Conservation (phyloP, 2,113 vertebrate species). For the Ciconia maguari region DNA sequence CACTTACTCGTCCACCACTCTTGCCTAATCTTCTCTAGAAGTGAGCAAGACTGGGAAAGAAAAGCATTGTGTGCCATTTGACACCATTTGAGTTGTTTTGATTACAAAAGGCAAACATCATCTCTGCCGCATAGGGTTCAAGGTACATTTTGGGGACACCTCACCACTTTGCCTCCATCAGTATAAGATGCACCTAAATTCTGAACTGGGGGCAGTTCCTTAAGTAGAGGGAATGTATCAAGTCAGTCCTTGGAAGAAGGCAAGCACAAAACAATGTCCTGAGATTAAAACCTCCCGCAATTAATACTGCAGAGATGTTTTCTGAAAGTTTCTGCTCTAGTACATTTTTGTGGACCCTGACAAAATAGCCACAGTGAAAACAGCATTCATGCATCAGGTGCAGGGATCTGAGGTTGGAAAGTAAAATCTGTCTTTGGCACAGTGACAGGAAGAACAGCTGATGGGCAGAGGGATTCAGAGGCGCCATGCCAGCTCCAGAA, state of each 20-base stretch:
- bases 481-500: not conserved
- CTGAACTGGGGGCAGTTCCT: not conserved
- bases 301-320: not conserved
- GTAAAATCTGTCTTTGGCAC: not conserved
- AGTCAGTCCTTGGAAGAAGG: not conserved
- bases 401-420: not conserved
- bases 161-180: not conserved
- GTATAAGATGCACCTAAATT: not conserved
- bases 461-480: not conserved
- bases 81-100: not conserved
- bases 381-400: not conserved
- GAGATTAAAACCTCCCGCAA: not conserved
- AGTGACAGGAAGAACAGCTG: conserved; percentile 3
- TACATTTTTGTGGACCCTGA: not conserved
- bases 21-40: not conserved
- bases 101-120: not conserved
- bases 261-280: not conserved
- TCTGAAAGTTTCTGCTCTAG: not conserved
- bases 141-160: not conserved
- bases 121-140: not conserved
- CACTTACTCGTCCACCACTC: not conserved
- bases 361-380: not conserved
- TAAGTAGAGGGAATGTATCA: not conserved
- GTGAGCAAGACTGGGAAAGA: not conserved
- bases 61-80: not conserved